Evolutionary conservation across 2,797 vertebrate species (phyloP), one percentile per base, ranked within the genome.

Genomic region (Danio aesculapii): DNA sequence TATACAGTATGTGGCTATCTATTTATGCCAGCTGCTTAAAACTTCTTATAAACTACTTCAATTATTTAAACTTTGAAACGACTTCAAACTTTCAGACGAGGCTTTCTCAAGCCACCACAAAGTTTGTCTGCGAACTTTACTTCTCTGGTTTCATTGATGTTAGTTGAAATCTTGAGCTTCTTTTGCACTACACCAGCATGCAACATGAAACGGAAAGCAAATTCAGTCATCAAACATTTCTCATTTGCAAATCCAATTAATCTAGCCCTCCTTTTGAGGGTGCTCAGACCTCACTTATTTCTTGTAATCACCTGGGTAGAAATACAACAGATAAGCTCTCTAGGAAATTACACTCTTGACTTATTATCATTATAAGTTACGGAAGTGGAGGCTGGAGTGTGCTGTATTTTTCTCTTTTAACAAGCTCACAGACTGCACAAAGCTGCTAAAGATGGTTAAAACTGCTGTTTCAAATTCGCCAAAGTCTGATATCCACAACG

Each of bases 231-330:
- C 57, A 69, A 17, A 19, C 11, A 17, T 70, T 59, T 17, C 66
- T 75, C 72, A 57, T 76, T 80, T 43, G 6, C 11, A 9, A 17
- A 79, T 41, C 53, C 62, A 70, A 79, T 79, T 75, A 79, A 79
- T 58, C 21, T 52, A 55, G 10, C 57, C 12, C 8, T 62, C 44
- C 63, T 75, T 67, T 75, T 58, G 39, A 75, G 58, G 50, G 70
- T 64, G 64, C 69, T 14, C 50, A 66, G 50, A 41, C 69, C 58
- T 67, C 17, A 64, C 67, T 59, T 58, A n/a, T 71, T 67, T 14
- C 7, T 50, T 71, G 61, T 70, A 72, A 72, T 75, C 66, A 80
- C 77, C 50, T 64, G 71, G 30, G 13, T 79, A 43, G 39, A 58
- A 83, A 75, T 21, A 59, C 59, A 50, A 58, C 49, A 19, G 58